phyloP scores from a whole-genome alignment of 2,797 vertebrate species.

The Manis crassicaudata region DNA sequence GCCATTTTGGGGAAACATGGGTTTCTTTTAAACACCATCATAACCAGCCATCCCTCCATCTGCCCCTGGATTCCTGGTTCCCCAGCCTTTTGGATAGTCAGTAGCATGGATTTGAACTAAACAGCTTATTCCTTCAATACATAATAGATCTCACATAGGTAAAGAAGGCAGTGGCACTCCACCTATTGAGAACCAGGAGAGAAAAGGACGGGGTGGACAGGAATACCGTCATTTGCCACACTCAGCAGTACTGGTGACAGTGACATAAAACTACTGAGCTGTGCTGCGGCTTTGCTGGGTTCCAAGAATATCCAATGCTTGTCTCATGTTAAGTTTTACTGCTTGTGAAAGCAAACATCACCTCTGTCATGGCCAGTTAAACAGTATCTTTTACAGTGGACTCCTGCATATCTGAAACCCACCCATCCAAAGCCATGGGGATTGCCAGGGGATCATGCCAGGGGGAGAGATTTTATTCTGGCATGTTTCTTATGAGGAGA shows the following conservation, averaged over 20 bases:
- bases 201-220: not conserved
- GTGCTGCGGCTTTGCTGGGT: not conserved
- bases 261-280: slow-evolving; percentile 4
- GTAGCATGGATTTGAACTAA: not conserved
- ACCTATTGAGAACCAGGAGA: not conserved
- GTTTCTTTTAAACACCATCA: not conserved
- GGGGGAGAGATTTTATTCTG: slow-evolving; percentile 56
- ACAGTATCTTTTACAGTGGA: slow-evolving; percentile 60
- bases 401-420: slow-evolving; percentile 67
- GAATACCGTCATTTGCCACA: not conserved
- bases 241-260: not conserved
- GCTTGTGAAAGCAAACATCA: slow-evolving; percentile 66
- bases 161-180: not conserved
- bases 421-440: slow-evolving; percentile 66
- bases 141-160: not conserved
- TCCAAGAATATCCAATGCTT: slow-evolving; percentile 43
- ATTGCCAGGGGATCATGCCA: too few species aligned
- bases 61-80: not conserved
- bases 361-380: slow-evolving; percentile 68
- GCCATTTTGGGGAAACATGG: not conserved
- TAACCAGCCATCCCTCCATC: not conserved
- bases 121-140: not conserved
- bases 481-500: slow-evolving; percentile 70
- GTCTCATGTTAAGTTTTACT: slow-evolving; percentile 75
- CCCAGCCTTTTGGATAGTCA: not conserved